phyloP scores from a whole-genome alignment of 2,797 vertebrate species.

The Crocidura indochinensis region DNA sequence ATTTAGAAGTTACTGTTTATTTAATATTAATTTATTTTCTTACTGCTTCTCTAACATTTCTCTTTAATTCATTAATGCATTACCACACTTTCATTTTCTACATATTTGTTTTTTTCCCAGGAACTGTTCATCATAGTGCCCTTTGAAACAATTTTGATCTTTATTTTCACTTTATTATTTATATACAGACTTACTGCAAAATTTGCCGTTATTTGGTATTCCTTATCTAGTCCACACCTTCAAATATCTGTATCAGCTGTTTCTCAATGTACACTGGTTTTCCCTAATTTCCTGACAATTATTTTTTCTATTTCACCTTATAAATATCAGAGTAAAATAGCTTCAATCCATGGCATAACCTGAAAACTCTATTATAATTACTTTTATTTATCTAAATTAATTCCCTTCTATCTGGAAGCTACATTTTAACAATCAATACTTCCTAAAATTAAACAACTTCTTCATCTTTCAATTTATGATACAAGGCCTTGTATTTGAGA shows the following conservation, averaged over 20 bases:
- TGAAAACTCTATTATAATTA: not conserved
- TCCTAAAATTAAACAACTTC: not conserved
- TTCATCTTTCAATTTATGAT: not conserved
- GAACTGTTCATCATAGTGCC: not conserved
- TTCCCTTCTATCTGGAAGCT: not conserved
- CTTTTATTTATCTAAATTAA: not conserved
- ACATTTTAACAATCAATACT: not conserved
- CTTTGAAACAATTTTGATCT: not conserved
- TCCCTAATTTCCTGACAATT: not conserved
- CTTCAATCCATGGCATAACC: not conserved
- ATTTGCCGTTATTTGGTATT: not conserved
- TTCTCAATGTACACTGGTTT: not conserved
- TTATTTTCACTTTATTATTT: not conserved
- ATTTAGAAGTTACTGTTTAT: not conserved
- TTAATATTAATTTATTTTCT: not conserved
- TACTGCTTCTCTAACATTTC: not conserved
- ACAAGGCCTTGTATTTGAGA: not conserved
- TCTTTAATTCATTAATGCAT: slow-evolving; percentile 21
- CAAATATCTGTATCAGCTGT: not conserved
- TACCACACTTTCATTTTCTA: not conserved
- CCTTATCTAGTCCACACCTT: not conserved
- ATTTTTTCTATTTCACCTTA: not conserved
- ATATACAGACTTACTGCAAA: not conserved
- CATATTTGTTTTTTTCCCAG: not conserved
- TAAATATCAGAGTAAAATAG: not conserved